These are phyloP conservation scores for Halictus quadricinctus DNA, from an alignment of 2,888 invertebrate species.

Conservation along the genomic window DNA sequence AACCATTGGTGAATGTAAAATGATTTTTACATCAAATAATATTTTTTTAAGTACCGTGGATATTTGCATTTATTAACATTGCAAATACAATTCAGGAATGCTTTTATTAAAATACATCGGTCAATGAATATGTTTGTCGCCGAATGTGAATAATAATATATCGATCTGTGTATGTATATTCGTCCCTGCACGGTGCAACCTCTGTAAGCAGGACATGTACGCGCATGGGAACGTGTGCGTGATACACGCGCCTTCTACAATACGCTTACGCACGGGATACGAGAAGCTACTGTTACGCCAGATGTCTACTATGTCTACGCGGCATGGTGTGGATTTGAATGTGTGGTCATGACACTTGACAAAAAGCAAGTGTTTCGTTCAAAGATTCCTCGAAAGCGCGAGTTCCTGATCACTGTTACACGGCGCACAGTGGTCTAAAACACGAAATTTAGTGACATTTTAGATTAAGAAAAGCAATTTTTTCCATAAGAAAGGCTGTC, in stretches of 20 bases:
- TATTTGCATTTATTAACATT: background rate
- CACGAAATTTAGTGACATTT: too few relatives aligned
- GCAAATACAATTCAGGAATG: background rate
- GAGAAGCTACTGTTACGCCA: constrained; percentile 66
- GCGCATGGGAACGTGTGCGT: constrained; percentile 49
- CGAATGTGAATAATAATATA: background rate
- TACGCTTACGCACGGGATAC: constrained; percentile 60
- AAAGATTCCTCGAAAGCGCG: background rate
- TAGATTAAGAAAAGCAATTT: too few relatives aligned
- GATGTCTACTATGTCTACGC: constrained; percentile 62
- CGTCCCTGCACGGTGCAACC: constrained; percentile 23
- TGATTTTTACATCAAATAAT: background rate
- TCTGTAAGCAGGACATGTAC: constrained; percentile 31
- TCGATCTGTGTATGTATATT: background rate
- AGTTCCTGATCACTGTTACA: too few relatives aligned
- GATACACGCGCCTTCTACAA: constrained; percentile 54
- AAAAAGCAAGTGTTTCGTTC: constrained; percentile 32
- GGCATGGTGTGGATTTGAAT: constrained; percentile 54
- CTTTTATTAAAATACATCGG: background rate
- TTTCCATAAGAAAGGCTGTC: too few relatives aligned
- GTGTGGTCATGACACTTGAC: constrained; percentile 45
- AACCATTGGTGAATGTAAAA: background rate
- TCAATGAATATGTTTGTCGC: background rate
- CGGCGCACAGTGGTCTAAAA: too few relatives aligned
- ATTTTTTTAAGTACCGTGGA: background rate